A percentile compares a stretch with the other conserved stretches of the same genome.
Conservation (phyloP, 2,797 vertebrate genomes). For the Valencia hispanica region DNA sequence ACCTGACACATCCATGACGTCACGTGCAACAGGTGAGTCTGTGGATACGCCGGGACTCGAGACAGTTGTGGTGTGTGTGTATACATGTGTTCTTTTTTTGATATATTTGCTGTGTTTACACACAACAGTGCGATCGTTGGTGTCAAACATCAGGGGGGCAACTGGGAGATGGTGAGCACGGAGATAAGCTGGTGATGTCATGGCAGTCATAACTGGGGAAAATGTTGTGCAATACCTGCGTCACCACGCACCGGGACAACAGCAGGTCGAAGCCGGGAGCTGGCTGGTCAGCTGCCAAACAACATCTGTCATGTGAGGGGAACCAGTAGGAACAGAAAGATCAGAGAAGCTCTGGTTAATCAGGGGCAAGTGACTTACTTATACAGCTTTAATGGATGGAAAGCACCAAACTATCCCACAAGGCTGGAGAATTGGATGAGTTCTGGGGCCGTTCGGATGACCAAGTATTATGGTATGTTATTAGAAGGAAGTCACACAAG, state of each 20-base stretch:
- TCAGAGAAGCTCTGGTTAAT: constrained; percentile 37
- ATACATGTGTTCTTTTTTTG: constrained; percentile 12
- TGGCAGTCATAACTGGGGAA: constrained; percentile 62
- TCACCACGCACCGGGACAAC: constrained; percentile 61
- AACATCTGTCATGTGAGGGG: constrained; percentile 63
- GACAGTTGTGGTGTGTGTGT: constrained; percentile 9
- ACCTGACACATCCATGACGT: constrained; percentile 69
- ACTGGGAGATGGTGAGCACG: constrained; percentile 45
- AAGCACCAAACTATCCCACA: constrained; percentile 62
- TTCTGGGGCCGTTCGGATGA: constrained; percentile 58
- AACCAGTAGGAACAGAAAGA: constrained; percentile 24
- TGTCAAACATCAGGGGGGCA: constrained; percentile 50
- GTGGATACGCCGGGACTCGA: constrained; percentile 46
- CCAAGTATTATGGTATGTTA: constrained; percentile 65
- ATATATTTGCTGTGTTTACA: constrained; percentile 67
- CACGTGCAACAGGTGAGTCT: constrained; percentile 61
- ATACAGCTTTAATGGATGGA: constrained; percentile 48
- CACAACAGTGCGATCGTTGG: constrained; percentile 59
- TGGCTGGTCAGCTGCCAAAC: constrained; percentile 58
- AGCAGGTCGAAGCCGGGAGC: constrained; percentile 49
- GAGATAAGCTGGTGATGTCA: constrained; percentile 68
- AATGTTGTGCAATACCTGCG: constrained; percentile 72
- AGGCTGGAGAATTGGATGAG: constrained; percentile 44
- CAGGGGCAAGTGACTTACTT: constrained; percentile 50
- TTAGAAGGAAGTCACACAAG: constrained; percentile 48